Evolutionary conservation across 2,888 invertebrate species (phyloP).

Genomic region (Euzophera pinguis): DNA sequence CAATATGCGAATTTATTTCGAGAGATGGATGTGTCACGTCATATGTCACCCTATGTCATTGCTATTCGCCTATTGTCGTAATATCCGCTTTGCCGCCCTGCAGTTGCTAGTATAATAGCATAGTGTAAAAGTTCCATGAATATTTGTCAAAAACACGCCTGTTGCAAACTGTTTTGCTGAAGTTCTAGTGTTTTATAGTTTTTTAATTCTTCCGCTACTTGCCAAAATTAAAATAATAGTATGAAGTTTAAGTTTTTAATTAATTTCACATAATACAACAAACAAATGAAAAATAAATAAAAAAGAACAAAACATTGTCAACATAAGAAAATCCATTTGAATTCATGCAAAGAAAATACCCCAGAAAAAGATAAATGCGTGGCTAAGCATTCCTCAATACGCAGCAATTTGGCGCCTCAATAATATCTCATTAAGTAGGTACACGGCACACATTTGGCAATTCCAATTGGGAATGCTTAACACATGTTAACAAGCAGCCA

Average conservation of each 20-base stretch:
- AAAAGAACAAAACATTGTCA: no score
- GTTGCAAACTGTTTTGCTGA: neutral
- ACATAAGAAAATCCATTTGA: no score
- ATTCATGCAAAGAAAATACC: no score
- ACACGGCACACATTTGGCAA: neutral
- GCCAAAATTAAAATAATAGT: no score
- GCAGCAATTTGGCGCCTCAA: neutral
- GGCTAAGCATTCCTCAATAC: no score
- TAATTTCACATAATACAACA: no score
- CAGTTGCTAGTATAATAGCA: neutral
- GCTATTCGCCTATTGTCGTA: constrained; percentile 12
- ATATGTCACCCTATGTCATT: constrained; percentile 13
- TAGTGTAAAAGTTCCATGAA: constrained; percentile 9
- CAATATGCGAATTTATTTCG: constrained; percentile 16
- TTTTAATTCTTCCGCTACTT: no score
- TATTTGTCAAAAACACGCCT: constrained; percentile 1
- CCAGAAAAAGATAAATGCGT: no score
- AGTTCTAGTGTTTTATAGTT: neutral
- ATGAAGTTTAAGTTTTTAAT: no score
- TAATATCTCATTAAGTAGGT: neutral
- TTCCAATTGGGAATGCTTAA: neutral
- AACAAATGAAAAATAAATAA: no score
- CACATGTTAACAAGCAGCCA: constrained; percentile 2
- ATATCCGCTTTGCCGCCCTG: neutral
- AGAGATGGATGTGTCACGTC: constrained; percentile 19